Conservation (phyloP, 2,797 vertebrate genomes). For the Sebastes baramenuke region DNA sequence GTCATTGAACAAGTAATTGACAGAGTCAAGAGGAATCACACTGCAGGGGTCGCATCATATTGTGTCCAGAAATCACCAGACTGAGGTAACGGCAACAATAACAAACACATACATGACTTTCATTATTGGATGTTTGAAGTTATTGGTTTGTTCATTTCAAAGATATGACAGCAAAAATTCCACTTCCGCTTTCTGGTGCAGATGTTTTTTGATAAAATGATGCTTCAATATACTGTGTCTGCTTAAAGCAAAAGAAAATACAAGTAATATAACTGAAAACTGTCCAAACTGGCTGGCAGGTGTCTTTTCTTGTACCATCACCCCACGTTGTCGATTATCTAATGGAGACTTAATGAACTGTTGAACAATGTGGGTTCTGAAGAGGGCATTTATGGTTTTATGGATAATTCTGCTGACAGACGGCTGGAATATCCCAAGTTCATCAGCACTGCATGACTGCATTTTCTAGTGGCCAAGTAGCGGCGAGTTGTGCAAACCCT, state of each 20-base stretch:
- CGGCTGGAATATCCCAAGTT: slow-evolving; percentile 21
- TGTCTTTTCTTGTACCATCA: background rate
- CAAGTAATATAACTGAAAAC: background rate
- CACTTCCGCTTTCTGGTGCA: background rate
- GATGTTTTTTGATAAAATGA: background rate
- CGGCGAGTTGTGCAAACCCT: slow-evolving; percentile 6
- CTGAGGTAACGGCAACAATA: slow-evolving; percentile 7
- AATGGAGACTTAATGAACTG: slow-evolving; percentile 49
- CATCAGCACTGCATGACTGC: slow-evolving; percentile 34
- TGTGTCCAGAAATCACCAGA: background rate
- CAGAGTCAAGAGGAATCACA: slow-evolving; percentile 48
- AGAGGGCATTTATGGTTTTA: slow-evolving; percentile 37
- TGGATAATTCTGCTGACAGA: slow-evolving; percentile 37
- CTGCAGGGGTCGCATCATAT: slow-evolving; percentile 23
- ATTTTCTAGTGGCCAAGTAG: background rate
- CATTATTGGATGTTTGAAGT: background rate
- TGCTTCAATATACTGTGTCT: background rate
- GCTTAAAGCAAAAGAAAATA: background rate
- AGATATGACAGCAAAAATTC: background rate
- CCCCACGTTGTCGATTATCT: background rate
- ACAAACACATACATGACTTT: slow-evolving; percentile 8
- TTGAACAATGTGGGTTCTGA: slow-evolving; percentile 32
- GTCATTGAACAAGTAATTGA: slow-evolving; percentile 62
- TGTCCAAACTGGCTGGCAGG: background rate
- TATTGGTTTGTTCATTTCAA: slow-evolving; percentile 8